Conservation (phyloP, 2,888 invertebrate genomes). For the Patella ulyssiponensis region DNA sequence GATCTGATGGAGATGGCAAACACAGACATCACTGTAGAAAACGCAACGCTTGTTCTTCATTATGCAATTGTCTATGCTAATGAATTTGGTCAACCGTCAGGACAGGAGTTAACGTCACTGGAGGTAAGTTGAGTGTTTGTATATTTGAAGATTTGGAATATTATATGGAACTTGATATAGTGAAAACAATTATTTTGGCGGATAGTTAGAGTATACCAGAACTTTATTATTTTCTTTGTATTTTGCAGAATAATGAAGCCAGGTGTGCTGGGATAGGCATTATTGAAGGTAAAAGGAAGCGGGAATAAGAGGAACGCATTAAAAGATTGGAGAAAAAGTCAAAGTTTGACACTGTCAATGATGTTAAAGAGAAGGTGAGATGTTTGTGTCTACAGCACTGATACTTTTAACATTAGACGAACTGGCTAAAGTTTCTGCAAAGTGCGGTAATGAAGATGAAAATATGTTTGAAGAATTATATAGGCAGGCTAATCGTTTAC, state of each 20-base stretch:
- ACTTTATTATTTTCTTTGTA: too few relatives aligned
- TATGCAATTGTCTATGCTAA: not conserved
- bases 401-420: not conserved
- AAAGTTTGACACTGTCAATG: not conserved
- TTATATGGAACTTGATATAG: not conserved
- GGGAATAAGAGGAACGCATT: not conserved
- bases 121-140: not conserved
- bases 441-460: not conserved
- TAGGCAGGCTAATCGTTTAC: not conserved
- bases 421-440: not conserved
- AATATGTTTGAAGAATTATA: not conserved
- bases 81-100: not conserved
- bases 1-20: not conserved
- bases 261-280: not conserved
- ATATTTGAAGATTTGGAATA: not conserved
- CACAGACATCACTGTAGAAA: not conserved
- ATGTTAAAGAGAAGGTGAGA: not conserved
- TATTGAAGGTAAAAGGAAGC: not conserved
- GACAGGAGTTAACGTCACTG: not conserved
- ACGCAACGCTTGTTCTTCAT: not conserved
- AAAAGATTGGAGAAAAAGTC: not conserved
- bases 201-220: too few relatives aligned
- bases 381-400: not conserved
- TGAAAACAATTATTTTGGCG: not conserved
- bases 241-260: too few relatives aligned